Conservation (phyloP, 2,888 invertebrate species). For the Scaeva pyrastri region DNA sequence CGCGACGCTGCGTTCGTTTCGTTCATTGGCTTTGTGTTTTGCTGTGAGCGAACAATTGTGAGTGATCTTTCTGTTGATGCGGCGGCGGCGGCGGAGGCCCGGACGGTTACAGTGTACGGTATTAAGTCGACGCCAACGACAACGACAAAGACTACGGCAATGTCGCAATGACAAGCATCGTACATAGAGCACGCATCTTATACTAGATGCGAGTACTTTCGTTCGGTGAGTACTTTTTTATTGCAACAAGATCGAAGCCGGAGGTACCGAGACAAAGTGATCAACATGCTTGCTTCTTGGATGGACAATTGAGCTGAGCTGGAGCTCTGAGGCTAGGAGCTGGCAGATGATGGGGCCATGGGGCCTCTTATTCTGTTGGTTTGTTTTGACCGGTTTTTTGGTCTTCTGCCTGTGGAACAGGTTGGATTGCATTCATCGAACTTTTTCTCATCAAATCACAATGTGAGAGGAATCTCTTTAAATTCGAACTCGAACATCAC, state of each 20-base stretch:
- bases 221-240: slow-evolving; percentile 19
- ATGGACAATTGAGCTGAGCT: no score
- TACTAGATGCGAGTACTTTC: slow-evolving; percentile 17
- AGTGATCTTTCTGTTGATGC: background rate
- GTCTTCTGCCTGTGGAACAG: slow-evolving; percentile 50
- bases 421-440: slow-evolving; percentile 68
- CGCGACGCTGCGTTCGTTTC: background rate
- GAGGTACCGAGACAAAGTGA: slow-evolving; percentile 45
- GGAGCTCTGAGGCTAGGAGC: no score
- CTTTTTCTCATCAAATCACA: slow-evolving; percentile 34
- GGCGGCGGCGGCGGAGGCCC: slow-evolving; percentile 1
- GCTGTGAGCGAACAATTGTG: slow-evolving; percentile 1
- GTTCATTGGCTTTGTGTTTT: slow-evolving; percentile 47
- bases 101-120: background rate
- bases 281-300: slow-evolving; percentile 38
- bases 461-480: slow-evolving; percentile 17
- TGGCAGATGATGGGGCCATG: no score
- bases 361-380: slow-evolving; percentile 22
- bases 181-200: slow-evolving; percentile 4
- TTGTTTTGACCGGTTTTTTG: slow-evolving; percentile 57
- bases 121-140: background rate
- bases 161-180: background rate
- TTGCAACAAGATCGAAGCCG: slow-evolving; percentile 63
- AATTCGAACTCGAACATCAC: slow-evolving; percentile 19
- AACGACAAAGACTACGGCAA: background rate